Evolutionary conservation across 2,888 invertebrate species (phyloP).

Genomic region (Leptinotarsa rubiginosa): DNA sequence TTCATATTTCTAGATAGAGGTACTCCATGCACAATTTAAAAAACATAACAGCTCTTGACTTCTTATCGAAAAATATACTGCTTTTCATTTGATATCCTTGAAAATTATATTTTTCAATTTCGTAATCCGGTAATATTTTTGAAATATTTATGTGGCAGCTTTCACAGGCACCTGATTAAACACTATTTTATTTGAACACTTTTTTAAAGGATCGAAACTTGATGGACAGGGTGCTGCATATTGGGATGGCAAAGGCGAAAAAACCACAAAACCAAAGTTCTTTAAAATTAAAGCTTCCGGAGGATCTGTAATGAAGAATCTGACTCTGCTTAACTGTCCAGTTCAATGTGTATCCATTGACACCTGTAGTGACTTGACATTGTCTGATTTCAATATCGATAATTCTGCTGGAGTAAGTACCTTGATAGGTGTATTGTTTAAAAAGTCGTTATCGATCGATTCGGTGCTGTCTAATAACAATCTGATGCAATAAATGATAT

Average conservation of each 20-base stretch:
- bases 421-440: not conserved
- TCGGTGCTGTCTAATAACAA: too few species aligned
- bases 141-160: too few species aligned
- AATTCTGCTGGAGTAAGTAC: slow-evolving; percentile 40
- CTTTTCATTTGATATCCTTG: too few species aligned
- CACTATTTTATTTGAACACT: not conserved
- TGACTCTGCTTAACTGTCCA: slow-evolving; percentile 45
- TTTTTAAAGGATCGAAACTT: slow-evolving; percentile 31
- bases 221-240: slow-evolving; percentile 48
- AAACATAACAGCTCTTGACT: too few species aligned
- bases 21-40: too few species aligned
- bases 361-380: slow-evolving; percentile 35
- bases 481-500: too few species aligned
- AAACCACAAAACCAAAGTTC: slow-evolving; percentile 45
- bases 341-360: slow-evolving; percentile 43
- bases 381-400: slow-evolving; percentile 44
- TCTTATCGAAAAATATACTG: too few species aligned
- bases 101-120: too few species aligned
- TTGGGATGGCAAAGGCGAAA: slow-evolving; percentile 49
- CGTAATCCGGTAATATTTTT: too few species aligned
- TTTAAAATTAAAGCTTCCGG: slow-evolving; percentile 43
- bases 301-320: slow-evolving; percentile 40
- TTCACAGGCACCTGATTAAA: too few species aligned
- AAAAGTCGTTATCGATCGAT: not conserved
- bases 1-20: too few species aligned